Conservation (phyloP, 2,113 vertebrate species). For the Poecile atricapillus region DNA sequence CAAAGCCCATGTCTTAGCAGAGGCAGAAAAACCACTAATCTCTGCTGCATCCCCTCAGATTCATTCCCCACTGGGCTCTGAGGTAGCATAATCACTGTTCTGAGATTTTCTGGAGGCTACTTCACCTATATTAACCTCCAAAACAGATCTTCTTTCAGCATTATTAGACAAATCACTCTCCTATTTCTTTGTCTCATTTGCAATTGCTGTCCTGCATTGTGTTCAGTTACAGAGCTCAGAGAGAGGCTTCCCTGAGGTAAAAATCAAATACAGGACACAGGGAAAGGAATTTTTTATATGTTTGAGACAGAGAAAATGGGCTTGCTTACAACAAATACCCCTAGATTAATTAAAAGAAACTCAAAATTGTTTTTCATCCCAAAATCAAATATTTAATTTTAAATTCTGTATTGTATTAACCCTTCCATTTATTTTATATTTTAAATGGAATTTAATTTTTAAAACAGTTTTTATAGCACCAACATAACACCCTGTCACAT, state of each 20-base stretch:
- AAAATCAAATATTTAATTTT: neutral
- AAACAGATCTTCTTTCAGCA: neutral
- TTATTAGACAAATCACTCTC: neutral
- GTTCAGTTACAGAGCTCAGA: neutral
- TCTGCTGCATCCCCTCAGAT: neutral
- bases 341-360: neutral
- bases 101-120: neutral
- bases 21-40: neutral
- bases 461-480: neutral
- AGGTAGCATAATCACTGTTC: neutral
- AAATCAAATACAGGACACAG: neutral
- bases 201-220: neutral
- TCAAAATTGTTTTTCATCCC: neutral
- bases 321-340: neutral
- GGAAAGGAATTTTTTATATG: neutral
- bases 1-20: neutral
- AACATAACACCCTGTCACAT: accelerated
- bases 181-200: neutral
- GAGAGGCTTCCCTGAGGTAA: neutral
- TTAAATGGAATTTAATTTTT: neutral
- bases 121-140: neutral
- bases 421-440: neutral
- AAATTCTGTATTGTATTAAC: neutral
- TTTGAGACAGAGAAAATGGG: neutral
- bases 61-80: neutral